Conservation (phyloP, 1,140 invertebrate species). For the Amyelois transitella region DNA sequence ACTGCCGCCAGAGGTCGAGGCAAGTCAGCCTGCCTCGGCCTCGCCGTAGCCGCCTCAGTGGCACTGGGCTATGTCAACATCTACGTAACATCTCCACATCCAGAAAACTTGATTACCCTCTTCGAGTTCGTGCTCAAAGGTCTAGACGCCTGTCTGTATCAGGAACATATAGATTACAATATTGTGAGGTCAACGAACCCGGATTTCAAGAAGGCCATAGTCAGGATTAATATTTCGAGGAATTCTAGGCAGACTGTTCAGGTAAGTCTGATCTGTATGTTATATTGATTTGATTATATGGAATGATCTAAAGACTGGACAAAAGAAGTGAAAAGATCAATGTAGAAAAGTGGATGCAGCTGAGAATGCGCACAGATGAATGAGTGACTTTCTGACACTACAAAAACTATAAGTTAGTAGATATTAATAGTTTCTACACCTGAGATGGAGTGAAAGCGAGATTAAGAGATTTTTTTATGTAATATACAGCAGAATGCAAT, state of each 20-base stretch:
- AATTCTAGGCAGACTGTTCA: constrained; percentile 98
- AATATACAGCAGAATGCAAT: too few species aligned
- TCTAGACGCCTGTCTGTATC: constrained; percentile 95
- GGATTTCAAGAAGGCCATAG: constrained; percentile 97
- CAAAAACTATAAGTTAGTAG: too few species aligned
- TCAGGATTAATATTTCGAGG: constrained; percentile 92
- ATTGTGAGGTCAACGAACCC: constrained; percentile 97
- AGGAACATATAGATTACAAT: constrained; percentile 97
- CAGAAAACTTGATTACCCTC: constrained; percentile 98
- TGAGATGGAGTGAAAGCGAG: too few species aligned
- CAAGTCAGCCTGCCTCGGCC: constrained; percentile 98
- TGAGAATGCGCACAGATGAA: too few species aligned
- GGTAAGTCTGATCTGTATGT: constrained; percentile 66
- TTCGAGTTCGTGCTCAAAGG: constrained; percentile 99
- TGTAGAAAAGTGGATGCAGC: too few species aligned
- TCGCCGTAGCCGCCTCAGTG: constrained; percentile 91
- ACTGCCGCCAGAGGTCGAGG: constrained; percentile 97
- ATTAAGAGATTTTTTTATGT: too few species aligned
- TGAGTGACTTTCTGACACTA: too few species aligned
- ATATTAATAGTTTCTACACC: too few species aligned
- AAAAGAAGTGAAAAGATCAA: too few species aligned
- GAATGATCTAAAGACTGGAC: too few species aligned
- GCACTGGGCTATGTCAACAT: constrained; percentile 97
- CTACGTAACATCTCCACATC: constrained; percentile 97
- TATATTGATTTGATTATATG: too few species aligned